Base-by-base conservation (phyloP, 2,113 vertebrate genomes). In the Budorcas taxicolor region DNA sequence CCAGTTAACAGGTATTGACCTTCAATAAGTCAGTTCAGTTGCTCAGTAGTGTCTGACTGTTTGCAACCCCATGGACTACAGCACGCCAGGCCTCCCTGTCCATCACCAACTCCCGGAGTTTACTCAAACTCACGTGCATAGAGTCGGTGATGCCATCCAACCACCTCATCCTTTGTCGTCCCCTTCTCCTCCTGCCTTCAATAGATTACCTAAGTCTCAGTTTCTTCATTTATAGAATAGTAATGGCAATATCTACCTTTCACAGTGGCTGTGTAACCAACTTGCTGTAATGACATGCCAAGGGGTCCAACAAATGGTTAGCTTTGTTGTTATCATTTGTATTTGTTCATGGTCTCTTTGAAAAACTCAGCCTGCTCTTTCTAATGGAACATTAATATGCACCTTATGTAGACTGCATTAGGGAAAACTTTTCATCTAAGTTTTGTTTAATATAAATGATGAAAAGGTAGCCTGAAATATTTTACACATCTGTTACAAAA, bases 401-500 rank as follows among this genome's bases (percentile, higher is more conserved):
- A 93, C 47, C 97, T 88, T 95, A 82, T 90, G 97, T 7, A 96
- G 91, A 98, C 96, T 93, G n/a, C 27, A 89, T 94, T 98, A 87
- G 58, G 91, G 36, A 62, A 98, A 98, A 98, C 45, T 87, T 98
- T 98, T 98, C 96, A 91, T 89, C 81, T 58, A 12, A 47, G 67
- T 97, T 96, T 89, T 97, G 98, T 98, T 80, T 90, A 89, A 95
- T 86, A 52, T 95, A 97, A 92, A 97, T 0, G 31, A 98, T 98
- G 96, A 98, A 98, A 98, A 98, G 82, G 93, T 98, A 98, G 67
- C 87, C 97, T 96, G 92, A 92, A 98, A 95, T 0, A 7, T 96
- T 96, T 94, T 96, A 98, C 43, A 96, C 97, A 98, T 98, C 95
- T 98, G 96, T 98, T 98, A 97, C 76, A 96, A 97, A 97, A 97